Evolutionary conservation across 2,888 invertebrate genomes (phyloP).

Genomic region (Lithophane semibrunnea): DNA sequence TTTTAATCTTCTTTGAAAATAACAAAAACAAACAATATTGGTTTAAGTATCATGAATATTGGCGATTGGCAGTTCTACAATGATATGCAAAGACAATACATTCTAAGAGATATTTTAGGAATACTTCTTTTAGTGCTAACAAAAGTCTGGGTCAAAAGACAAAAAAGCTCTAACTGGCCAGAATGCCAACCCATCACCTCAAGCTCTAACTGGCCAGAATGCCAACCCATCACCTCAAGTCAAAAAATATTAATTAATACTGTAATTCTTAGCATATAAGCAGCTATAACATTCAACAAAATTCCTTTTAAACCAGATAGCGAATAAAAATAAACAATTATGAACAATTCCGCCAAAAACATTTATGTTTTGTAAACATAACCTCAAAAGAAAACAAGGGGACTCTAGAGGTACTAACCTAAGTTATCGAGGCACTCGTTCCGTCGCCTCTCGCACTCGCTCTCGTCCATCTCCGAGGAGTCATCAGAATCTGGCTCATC

Average conservation of each 20-base stretch:
- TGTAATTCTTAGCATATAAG: not conserved
- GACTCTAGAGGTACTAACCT: constrained; percentile 77
- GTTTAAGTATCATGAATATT: not conserved
- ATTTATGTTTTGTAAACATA: constrained; percentile 88
- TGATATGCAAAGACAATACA: too few species aligned
- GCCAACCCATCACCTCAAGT: too few species aligned
- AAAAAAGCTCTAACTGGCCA: not conserved
- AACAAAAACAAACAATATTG: not conserved
- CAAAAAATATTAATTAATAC: not conserved
- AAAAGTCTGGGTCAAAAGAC: not conserved
- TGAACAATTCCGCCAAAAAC: constrained; percentile 55
- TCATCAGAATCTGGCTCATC: constrained; percentile 96
- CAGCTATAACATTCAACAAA: not conserved
- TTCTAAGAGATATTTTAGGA: not conserved
- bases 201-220: too few species aligned
- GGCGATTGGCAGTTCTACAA: not conserved
- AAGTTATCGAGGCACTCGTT: constrained; percentile 96
- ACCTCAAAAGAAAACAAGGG: constrained; percentile 77
- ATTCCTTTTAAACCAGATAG: constrained; percentile 14
- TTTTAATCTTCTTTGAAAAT: not conserved
- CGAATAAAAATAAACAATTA: constrained; percentile 41
- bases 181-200: not conserved
- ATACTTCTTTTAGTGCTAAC: not conserved
- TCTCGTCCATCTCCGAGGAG: constrained; percentile 97
- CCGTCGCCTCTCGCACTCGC: constrained; percentile 96